Evolutionary conservation across 2,797 vertebrate species (phyloP), one percentile per base, ranked within the genome.

Genomic region (Loriculus beryllinus): DNA sequence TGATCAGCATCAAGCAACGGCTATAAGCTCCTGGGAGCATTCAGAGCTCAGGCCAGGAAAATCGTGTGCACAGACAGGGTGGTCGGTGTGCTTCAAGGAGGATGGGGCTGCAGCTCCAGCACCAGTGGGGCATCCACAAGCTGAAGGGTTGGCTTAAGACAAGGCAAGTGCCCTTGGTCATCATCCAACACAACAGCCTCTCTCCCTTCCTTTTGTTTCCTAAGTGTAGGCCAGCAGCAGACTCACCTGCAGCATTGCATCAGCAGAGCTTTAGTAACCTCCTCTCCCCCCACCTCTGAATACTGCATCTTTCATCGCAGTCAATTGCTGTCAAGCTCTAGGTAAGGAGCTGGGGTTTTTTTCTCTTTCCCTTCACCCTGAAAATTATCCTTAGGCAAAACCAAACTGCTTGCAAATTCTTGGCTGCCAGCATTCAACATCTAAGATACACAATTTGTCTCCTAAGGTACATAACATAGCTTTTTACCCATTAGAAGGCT

Each of bases 61-160:
- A 80, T 16, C 0, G 0, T 5, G 10, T 0, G 0, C 22, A 29
- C 13, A 48, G 42, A 64, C 1, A 0, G 3, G 4, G 19, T 14
- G 17, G 43, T 51, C 40, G 29, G 12, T 5, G 52, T 26, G 49
- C 52, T 70, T 74, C 4, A 15, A 16, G 28, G 6, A 82, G 22
- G 21, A 76, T 9, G 19, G 19, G 31, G 25, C 23, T 56, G 70
- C 37, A 87, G 31, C 39, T 74, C 8, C 56, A 54, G 19, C 37
- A 70, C 14, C 85, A 45, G 3, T 14, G 35, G 17, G 15, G 40
- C 59, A 79, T 49, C 42, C 57, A 57, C 16, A 3, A 2, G 39
- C 71, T 52, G 60, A 29, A 48, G 14, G 15, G n/a, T 12, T 51
- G 63, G 45, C 39, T 65, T 75, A 23, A 21, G 39, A 10, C 28